Percentiles rank a stretch among this genome's conserved stretches.
Conservation (phyloP, 2,797 vertebrate species). For the Pantherophis vulpinus region DNA sequence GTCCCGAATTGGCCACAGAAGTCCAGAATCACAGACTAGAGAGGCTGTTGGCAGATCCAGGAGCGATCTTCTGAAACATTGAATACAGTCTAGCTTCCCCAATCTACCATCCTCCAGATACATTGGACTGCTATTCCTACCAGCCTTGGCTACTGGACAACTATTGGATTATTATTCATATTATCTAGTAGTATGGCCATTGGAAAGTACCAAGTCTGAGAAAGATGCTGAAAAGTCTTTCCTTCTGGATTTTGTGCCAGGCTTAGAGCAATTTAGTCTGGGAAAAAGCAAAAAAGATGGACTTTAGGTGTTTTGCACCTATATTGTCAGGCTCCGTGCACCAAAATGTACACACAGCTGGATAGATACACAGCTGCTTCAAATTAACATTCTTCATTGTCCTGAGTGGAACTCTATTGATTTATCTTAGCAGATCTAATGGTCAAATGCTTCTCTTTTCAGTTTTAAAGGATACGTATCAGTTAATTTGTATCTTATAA, state of each 20-base stretch:
- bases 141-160: neutral
- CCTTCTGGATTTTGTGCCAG: neutral
- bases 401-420: neutral
- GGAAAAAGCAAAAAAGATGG: neutral
- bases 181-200: neutral
- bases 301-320: neutral
- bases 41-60: neutral
- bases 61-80: neutral
- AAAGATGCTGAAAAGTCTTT: neutral
- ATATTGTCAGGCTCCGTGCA: neutral
- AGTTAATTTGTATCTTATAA: neutral
- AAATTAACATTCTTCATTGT: slow-evolving; percentile 10
- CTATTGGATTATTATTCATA: neutral
- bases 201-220: neutral
- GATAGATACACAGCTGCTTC: neutral
- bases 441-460: neutral
- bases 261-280: neutral
- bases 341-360: neutral
- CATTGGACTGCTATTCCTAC: neutral
- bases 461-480: neutral
- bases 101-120: neutral
- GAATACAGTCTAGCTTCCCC: neutral
- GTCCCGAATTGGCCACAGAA: neutral
- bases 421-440: neutral
- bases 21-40: neutral